Evolutionary conservation across 2,888 invertebrate species (phyloP).

Genomic region (Drosophila neoperkinsi): DNA sequence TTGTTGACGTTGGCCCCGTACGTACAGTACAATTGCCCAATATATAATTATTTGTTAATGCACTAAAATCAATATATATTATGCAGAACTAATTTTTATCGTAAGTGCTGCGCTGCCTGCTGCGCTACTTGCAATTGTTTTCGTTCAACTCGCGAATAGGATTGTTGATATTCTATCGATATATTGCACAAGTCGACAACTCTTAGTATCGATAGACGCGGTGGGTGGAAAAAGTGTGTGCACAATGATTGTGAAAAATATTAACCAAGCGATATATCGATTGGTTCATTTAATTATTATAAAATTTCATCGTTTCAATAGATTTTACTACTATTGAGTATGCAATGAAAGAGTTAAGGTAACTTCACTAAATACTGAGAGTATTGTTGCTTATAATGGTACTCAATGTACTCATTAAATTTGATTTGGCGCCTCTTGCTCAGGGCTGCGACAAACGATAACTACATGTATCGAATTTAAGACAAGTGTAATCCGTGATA

Average conservation of each 20-base stretch:
- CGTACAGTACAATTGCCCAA: slow-evolving; percentile 2
- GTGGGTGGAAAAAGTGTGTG: not conserved
- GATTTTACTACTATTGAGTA: not conserved
- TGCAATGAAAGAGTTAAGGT: not conserved
- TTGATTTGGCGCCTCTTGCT: slow-evolving; percentile 11
- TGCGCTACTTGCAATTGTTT: slow-evolving; percentile 57
- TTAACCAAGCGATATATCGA: not conserved
- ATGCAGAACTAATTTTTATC: slow-evolving; percentile 28
- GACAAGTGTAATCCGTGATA: slow-evolving; percentile 4
- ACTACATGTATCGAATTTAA: not conserved
- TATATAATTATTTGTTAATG: slow-evolving; percentile 29
- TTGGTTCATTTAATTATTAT: not conserved
- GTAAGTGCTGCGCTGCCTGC: slow-evolving; percentile 40
- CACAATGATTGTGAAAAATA: slow-evolving; percentile 21
- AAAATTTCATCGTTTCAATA: not conserved
- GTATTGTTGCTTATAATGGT: not conserved
- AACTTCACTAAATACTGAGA: not conserved
- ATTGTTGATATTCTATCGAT: slow-evolving; percentile 57
- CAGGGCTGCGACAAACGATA: not conserved
- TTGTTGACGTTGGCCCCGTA: slow-evolving; percentile 33
- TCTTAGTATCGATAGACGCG: slow-evolving; percentile 11
- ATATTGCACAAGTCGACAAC: slow-evolving; percentile 11
- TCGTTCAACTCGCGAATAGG: slow-evolving; percentile 46
- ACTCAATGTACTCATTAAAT: not conserved
- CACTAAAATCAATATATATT: slow-evolving; percentile 55